Evolutionary conservation across 2,888 invertebrate species (phyloP), one percentile per base, ranked within the genome.

Genomic region (Monoplex corrugatus): DNA sequence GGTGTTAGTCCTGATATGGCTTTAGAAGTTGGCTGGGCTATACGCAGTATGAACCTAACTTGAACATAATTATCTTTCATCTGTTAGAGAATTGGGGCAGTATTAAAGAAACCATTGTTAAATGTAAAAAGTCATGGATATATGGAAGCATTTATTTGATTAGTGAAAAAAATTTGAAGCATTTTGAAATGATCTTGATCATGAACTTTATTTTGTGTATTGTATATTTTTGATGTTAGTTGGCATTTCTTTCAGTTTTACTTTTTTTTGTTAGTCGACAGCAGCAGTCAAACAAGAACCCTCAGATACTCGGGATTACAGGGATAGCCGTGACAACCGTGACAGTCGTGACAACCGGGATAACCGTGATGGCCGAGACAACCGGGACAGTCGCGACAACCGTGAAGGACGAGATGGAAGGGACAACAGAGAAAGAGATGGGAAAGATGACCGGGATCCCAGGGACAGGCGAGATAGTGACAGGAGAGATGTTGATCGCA

Each of bases 361-460:
- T 3, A 57, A n/a, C 3, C 86, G 86, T 13, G 86, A 86, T 35
- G 63, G 44, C 1, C 43, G 87, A 35, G 87, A 87, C 32, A 78
- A 78, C 28, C 86, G 86, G 28, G 86, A 87, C 40, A 50, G 40
- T 13, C 43, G 87, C 35, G 87, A 87, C n/a, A 35, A 6, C 2
- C 72, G 87, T 0, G 87, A 87, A 6, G 80, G 43, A 3, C 86
- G 86, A 19, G 86, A 86, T 35, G 63, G 44, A 5, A 43, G 87
- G 28, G 87, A 87, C 32, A 78, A 78, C 28, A 23, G 87, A 38
- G 86, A 89, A 23, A 35, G 78, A 44, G 63, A 86, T 86, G 89
- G 88, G n/a, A 89, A 88, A 72, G 91, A 91, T 23, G 88, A 89
- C 63, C 87, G 86, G 72, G 88, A 87, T 8, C 38, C 68, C n/a